Evolutionary conservation across 2,113 vertebrate genomes (phyloP), one percentile per base, ranked within the genome.

Genomic region (Sigmodon hispidus): DNA sequence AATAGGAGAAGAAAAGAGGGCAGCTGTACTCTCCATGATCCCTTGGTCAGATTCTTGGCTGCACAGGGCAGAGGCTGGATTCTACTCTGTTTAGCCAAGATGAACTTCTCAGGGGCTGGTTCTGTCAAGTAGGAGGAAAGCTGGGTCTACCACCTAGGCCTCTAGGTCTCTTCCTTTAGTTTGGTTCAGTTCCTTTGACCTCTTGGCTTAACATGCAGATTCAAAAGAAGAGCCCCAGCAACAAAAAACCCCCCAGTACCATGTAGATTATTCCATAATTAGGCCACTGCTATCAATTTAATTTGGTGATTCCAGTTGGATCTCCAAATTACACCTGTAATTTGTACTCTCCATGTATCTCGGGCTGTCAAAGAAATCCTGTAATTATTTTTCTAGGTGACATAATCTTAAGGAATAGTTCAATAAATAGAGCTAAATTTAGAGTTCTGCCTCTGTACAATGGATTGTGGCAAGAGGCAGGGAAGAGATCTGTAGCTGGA

Each of bases 301-400:
- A 93, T 97, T 96, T 97, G 94, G 95, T 80, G 86, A 95, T 97
- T 97, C 59, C 97, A 93, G 95, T 80, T 93, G 97, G 96, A 76
- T 89, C 96, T 96, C 90, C 90, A 93, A 96, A 93, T 94, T 96
- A 96, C 80, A 96, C 97, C 96, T 97, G 96, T 93, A 97, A 97
- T 97, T 97, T 97, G 95, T 96, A 86, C 95, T 57, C 94, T 94
- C 95, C 83, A 31, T 90, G 94, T 94, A 91, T 91, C 94, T 72
- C 70, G 50, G 86, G 87, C 84, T 97, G 95, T 96, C 97, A 97
- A 90, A 95, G 94, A 97, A 97, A 96, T 97, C 95, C 97, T 98
- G 81, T 97, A 96, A 98, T 98, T 97, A 97, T 96, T 96, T 97
- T 87, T 96, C 96, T 91, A 96, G 95, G 86, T 96, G 96, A 98